A percentile compares a stretch with the other conserved stretches of the same genome.
phyloP scores from a whole-genome alignment of 2,888 invertebrate genomes.

The Magallana nippona region DNA sequence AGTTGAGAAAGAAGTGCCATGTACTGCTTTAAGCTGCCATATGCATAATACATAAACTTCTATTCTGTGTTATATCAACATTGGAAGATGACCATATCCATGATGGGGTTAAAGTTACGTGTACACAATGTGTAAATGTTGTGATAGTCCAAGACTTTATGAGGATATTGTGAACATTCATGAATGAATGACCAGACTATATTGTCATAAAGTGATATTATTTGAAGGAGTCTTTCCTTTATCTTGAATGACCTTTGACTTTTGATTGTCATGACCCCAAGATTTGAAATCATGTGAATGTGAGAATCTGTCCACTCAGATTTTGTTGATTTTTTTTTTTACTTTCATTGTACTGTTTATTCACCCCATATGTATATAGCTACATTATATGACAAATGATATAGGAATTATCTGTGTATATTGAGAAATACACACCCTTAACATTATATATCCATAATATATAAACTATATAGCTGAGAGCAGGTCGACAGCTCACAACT shows the following conservation, averaged over 20 bases:
- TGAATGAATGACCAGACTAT: not conserved
- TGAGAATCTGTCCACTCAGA: conserved; percentile 29
- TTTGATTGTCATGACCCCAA: not conserved
- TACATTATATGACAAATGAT: not conserved
- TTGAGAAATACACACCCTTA: not conserved
- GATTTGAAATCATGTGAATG: conserved; percentile 18
- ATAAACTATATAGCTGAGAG: not conserved
- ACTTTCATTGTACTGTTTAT: conserved; percentile 14
- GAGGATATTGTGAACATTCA: conserved; percentile 16
- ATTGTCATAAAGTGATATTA: not conserved
- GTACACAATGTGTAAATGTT: not conserved
- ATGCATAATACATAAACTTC: conserved; percentile 39
- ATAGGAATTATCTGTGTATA: not conserved
- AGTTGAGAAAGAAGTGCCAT: conserved; percentile 49
- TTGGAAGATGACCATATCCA: conserved; percentile 25
- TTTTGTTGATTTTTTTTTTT: not conserved
- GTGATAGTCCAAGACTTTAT: conserved; percentile 7
- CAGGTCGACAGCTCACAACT: not conserved
- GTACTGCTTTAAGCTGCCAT: conserved; percentile 44
- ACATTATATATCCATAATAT: conserved; percentile 19
- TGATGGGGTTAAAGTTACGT: conserved; percentile 12
- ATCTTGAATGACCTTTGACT: not conserved
- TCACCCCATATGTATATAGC: conserved; percentile 7
- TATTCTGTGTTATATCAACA: not conserved
- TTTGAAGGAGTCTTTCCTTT: not conserved